Evolutionary conservation across 2,888 invertebrate species (phyloP).

Genomic region (Acrocyrtus sp.): DNA sequence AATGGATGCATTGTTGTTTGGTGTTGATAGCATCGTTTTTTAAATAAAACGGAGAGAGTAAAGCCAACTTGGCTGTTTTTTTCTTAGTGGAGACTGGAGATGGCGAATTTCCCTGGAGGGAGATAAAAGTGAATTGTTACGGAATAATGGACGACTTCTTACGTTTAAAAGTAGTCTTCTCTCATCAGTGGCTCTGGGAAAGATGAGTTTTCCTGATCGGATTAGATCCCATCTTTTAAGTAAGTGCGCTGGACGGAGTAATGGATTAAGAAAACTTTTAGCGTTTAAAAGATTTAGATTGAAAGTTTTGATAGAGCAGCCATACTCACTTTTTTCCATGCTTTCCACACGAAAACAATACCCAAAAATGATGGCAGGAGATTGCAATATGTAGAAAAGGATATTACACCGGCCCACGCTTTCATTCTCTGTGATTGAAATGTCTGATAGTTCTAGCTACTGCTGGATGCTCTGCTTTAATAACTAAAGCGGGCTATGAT

Average conservation of each 20-base stretch:
- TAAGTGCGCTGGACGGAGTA: not conserved
- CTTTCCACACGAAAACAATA: too few relatives aligned
- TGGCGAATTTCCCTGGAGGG: not conserved
- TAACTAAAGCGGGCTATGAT: too few relatives aligned
- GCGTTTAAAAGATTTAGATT: not conserved
- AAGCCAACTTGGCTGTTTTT: not conserved
- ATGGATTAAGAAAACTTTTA: not conserved
- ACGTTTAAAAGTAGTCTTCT: not conserved
- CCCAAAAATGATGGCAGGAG: too few relatives aligned
- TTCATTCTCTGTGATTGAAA: too few relatives aligned
- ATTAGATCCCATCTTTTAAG: not conserved
- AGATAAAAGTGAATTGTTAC: not conserved
- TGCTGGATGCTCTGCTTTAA: too few relatives aligned
- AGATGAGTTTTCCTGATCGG: not conserved
- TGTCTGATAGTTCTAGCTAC: too few relatives aligned
- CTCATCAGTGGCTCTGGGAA: not conserved
- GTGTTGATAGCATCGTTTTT: not conserved
- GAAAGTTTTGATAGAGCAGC: too few relatives aligned
- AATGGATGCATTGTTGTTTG: not conserved
- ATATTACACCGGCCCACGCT: too few relatives aligned
- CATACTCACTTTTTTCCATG: too few relatives aligned
- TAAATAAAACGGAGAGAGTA: not conserved
- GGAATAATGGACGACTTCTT: not conserved
- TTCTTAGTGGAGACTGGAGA: not conserved
- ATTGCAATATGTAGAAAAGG: too few relatives aligned